Conservation (phyloP, 2,888 invertebrate species). For the Spodoptera littoralis region DNA sequence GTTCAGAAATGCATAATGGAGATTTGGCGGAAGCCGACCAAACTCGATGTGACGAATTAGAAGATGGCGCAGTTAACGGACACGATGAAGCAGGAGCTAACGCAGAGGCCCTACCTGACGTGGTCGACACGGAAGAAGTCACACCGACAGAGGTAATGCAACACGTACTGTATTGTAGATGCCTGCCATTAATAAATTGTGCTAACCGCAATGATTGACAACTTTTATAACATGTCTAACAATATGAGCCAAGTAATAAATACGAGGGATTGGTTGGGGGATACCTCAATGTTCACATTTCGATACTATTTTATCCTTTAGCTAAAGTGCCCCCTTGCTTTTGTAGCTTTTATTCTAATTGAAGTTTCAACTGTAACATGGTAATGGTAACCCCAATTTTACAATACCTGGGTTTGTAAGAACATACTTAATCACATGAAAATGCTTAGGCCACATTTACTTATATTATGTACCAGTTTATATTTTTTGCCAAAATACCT, state of each 20-base stretch:
- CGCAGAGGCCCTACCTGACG: slow-evolving; percentile 81
- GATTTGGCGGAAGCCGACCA: slow-evolving; percentile 95
- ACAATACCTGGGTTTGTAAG: slow-evolving; percentile 24
- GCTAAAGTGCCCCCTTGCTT: slow-evolving; percentile 24
- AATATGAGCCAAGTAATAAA: too few species aligned
- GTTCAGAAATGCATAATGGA: slow-evolving; percentile 90
- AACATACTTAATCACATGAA: slow-evolving; percentile 6
- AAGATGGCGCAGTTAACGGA: slow-evolving; percentile 59
- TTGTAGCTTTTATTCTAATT: slow-evolving; percentile 7
- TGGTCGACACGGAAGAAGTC: slow-evolving; percentile 85
- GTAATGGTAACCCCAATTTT: too few species aligned
- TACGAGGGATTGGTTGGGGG: too few species aligned
- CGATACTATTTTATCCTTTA: too few species aligned
- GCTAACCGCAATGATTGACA: slow-evolving; percentile 67
- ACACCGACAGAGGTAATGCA: slow-evolving; percentile 88
- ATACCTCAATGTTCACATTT: too few species aligned
- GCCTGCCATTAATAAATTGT: slow-evolving; percentile 82
- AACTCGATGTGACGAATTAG: slow-evolving; percentile 86
- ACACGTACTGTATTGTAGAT: slow-evolving; percentile 84
- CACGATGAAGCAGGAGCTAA: slow-evolving; percentile 66
- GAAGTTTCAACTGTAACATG: too few species aligned
- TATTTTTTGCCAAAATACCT: slow-evolving; percentile 1
- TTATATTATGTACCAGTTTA: background rate
- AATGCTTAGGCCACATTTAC: slow-evolving; percentile 3
- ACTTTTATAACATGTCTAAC: slow-evolving; percentile 9